Evolutionary conservation across 1,140 invertebrate species (phyloP).

Genomic region (Marisa cornuarietis): DNA sequence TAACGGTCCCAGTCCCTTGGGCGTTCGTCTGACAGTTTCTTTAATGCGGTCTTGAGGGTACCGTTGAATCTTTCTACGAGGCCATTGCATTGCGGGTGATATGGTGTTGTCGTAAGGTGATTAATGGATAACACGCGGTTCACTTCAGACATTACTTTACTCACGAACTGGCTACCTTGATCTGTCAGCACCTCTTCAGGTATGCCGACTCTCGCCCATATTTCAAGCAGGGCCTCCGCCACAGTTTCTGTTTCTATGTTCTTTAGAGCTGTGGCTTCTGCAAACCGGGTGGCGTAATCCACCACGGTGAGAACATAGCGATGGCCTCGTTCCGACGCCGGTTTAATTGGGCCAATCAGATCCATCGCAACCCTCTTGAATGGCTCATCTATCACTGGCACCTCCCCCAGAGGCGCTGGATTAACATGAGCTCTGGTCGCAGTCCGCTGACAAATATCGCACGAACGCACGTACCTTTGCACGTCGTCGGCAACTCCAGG

Average conservation of each 20-base stretch:
- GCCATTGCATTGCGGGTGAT: conserved; percentile 26
- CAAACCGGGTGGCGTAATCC: conserved; percentile 34
- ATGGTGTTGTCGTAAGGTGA: conserved; percentile 31
- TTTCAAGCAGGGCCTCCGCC: conserved; percentile 28
- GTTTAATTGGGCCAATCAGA: conserved; percentile 32
- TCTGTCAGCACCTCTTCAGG: conserved; percentile 48
- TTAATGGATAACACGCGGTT: conserved; percentile 26
- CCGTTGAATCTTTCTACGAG: conserved; percentile 48
- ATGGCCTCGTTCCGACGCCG: conserved; percentile 28
- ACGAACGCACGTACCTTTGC: conserved; percentile 9
- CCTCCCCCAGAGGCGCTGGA: conserved; percentile 23
- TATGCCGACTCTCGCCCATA: conserved; percentile 64
- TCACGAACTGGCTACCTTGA: conserved; percentile 31
- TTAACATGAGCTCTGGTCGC: conserved; percentile 2
- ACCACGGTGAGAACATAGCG: conserved; percentile 36
- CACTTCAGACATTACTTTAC: conserved; percentile 25
- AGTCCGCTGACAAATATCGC: conserved; percentile 30
- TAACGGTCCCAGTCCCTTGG: conserved; percentile 55
- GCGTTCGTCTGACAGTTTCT: conserved; percentile 40
- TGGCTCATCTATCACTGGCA: conserved; percentile 31
- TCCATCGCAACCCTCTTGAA: conserved; percentile 42
- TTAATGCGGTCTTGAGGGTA: conserved; percentile 45
- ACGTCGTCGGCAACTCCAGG: conserved; percentile 18
- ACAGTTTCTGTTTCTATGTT: conserved; percentile 29
- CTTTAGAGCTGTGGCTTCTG: conserved; percentile 28